Evolutionary conservation across 2,113 vertebrate species (phyloP).

Genomic region (Anolis sagrei): DNA sequence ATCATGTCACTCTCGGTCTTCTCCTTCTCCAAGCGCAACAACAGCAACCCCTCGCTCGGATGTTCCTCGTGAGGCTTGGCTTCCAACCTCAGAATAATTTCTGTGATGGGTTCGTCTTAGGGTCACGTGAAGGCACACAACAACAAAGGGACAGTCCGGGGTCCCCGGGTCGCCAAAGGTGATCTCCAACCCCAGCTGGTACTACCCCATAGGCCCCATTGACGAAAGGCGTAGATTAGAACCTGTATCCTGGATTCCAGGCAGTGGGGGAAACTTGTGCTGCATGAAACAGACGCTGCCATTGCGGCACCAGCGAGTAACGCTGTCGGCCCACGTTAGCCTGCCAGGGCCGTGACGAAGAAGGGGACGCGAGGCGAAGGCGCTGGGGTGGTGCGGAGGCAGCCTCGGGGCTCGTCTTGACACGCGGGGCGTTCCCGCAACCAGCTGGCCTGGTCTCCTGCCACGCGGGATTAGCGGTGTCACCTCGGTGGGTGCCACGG

Average conservation of each 20-base stretch:
- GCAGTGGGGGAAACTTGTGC: neutral
- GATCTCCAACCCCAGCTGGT: too few species aligned
- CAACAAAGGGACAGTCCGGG: too few species aligned
- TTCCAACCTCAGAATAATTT: too few species aligned
- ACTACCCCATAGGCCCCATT: too few species aligned
- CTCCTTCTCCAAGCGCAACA: too few species aligned
- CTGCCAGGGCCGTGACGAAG: neutral
- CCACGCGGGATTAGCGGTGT: slow-evolving; percentile 12
- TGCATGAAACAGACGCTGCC: neutral
- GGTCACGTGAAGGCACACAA: too few species aligned
- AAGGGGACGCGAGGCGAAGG: neutral
- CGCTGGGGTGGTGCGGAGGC: neutral
- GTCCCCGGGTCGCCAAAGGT: too few species aligned
- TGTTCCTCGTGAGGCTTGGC: too few species aligned
- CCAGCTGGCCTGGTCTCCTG: slow-evolving; percentile 10
- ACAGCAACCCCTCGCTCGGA: too few species aligned
- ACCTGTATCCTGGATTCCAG: neutral
- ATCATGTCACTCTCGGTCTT: too few species aligned
- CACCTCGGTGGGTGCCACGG: neutral
- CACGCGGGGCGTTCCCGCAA: neutral
- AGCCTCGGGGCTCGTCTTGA: slow-evolving; percentile 6
- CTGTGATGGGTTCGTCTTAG: too few species aligned
- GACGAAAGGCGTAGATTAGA: neutral
- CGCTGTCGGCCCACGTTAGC: slow-evolving; percentile 15
- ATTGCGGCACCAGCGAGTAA: neutral